A percentile compares a stretch with the other conserved stretches of the same genome.
Evolutionary conservation across 2,797 vertebrate species (phyloP).

Genomic region (Ciconia nigra): DNA sequence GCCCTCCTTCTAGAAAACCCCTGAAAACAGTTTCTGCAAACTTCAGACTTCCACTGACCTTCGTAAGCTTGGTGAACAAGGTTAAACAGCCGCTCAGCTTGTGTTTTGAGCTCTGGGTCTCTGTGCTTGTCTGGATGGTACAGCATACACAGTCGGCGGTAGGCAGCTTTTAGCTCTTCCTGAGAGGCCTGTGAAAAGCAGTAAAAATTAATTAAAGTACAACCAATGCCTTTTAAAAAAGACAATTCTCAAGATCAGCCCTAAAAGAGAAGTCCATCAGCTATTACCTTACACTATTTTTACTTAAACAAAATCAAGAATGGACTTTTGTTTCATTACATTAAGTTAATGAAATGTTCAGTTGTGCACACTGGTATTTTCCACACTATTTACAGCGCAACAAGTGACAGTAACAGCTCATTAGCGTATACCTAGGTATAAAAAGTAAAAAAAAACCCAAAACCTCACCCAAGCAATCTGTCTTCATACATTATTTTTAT

Average conservation of each 20-base stretch:
- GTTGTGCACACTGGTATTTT: not conserved
- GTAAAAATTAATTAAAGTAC: not conserved
- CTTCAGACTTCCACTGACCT: slow-evolving; percentile 77
- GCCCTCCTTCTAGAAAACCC: not conserved
- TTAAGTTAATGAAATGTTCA: not conserved
- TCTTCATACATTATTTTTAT: not conserved
- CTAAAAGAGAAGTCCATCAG: not conserved
- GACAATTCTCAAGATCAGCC: not conserved
- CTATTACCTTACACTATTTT: not conserved
- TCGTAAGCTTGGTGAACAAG: slow-evolving; percentile 96
- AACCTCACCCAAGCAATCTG: not conserved
- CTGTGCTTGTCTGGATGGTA: slow-evolving; percentile 99
- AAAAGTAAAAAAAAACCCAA: not conserved
- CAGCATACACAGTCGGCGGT: slow-evolving; percentile 94
- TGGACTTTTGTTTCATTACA: not conserved
- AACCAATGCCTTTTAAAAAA: not conserved
- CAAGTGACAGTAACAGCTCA: not conserved
- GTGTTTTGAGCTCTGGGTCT: slow-evolving; percentile 92
- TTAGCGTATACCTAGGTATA: not conserved
- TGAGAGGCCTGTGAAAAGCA: slow-evolving; percentile 85
- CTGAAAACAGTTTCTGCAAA: not conserved
- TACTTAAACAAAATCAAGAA: not conserved
- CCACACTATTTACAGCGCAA: rapidly evolving
- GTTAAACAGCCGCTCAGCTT: slow-evolving; percentile 96
- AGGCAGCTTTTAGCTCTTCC: slow-evolving; percentile 94